Evolutionary conservation across 1,140 invertebrate species (phyloP), one percentile per base, ranked within the genome.

Genomic region (Batillaria attramentaria): DNA sequence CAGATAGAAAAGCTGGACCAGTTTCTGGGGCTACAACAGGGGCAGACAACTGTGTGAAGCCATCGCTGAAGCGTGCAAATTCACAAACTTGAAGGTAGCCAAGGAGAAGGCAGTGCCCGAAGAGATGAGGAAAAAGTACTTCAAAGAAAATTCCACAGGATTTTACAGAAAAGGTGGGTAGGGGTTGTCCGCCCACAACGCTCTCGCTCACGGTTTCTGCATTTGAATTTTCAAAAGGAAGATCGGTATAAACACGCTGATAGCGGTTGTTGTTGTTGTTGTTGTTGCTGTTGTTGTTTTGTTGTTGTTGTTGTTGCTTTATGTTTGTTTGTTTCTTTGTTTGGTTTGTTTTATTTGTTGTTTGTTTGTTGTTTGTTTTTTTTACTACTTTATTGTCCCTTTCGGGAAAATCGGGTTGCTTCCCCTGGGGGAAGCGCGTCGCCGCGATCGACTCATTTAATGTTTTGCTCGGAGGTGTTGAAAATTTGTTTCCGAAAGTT

Each of bases 11-110:
- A 74, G 72, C 18, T 74, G 50, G 54, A 60, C 72, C 35, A 74
- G 72, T 74, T 74, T 37, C 72, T 74, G 72, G n/a, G 72, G 72
- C 8, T 24, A 24, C 43, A 74, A 74, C 72, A 74, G 72, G 72
- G 54, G 72, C 72, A 33, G 72, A 39, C 31, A 74, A 60, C 72
- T 74, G 33, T 74, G 50, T 39, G 72, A 72, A 35, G 16, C n/a
- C 39, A 74, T 74, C 50, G 72, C 72, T 6, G 72, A 74, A 5
- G 72, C 72, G 24, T 74, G 72, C 50, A 50, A 43, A 18, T 74
- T 74, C 50, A 54, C 72, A 18, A 60, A 57, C 16, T 37, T 74
- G 50, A 74, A 74, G 72, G 13, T 1, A 24, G 50, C 28, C 31
- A 74, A 74, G 57, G 31, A 60, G n/a, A n/a, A n/a, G 4, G 57